A percentile compares a stretch with the other conserved stretches of the same genome.
Conservation (phyloP, 2,888 invertebrate species). For the Oscheius sp. region DNA sequence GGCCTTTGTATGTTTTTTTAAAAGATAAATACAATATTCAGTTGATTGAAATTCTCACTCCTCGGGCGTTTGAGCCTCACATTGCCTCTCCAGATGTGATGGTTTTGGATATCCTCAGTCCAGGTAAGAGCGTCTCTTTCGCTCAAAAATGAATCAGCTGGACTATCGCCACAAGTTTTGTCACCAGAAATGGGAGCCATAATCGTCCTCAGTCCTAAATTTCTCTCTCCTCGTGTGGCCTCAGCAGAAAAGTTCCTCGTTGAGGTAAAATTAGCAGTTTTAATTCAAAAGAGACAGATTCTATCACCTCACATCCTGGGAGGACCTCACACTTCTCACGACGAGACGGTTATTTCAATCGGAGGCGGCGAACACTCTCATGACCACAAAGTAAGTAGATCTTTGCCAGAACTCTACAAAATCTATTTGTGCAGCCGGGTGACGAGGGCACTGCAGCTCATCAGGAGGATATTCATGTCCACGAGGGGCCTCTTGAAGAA, state of each 20-base stretch:
- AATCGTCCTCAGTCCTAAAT: slow-evolving; percentile 6
- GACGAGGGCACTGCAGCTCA: slow-evolving; percentile 6
- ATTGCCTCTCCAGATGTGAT: slow-evolving; percentile 9
- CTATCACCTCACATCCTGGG: slow-evolving; percentile 6
- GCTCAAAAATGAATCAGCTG: background rate
- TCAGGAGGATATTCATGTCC: slow-evolving; percentile 5
- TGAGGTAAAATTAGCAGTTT: background rate
- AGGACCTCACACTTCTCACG: slow-evolving; percentile 8
- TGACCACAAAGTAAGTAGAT: background rate
- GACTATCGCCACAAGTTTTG: slow-evolving; percentile 5
- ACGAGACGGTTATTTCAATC: slow-evolving; percentile 3
- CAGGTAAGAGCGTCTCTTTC: background rate
- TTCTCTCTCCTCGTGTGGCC: background rate
- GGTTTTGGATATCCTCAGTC: slow-evolving; percentile 7
- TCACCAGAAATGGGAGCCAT: slow-evolving; percentile 6
- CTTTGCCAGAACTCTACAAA: background rate
- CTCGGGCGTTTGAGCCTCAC: slow-evolving; percentile 1
- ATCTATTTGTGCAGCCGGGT: background rate
- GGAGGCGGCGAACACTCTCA: slow-evolving; percentile 4
- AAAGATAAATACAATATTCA: background rate
- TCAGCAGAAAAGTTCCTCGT: slow-evolving; percentile 8
- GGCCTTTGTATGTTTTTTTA: background rate
- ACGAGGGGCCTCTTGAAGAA: slow-evolving; percentile 1
- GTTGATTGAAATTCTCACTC: slow-evolving; percentile 8
- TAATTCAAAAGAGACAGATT: background rate